These are phyloP conservation scores for Scolopax rusticola DNA, from an alignment of 2,797 vertebrate genomes.

Conservation along the genomic window DNA sequence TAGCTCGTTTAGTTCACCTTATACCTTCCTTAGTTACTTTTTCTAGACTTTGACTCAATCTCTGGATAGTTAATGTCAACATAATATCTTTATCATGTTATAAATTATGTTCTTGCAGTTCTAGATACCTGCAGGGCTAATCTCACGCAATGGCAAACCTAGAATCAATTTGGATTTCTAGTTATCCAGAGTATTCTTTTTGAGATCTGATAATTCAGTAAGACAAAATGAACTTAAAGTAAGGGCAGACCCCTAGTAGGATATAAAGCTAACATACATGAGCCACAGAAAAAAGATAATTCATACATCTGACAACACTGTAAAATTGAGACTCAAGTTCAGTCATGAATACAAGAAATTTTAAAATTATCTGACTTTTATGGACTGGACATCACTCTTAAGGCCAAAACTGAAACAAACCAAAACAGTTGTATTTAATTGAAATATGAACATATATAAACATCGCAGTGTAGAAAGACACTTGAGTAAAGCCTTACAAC, in stretches of 20 bases:
- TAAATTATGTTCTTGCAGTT: not conserved
- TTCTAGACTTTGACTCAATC: not conserved
- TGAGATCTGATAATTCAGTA: not conserved
- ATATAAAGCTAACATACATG: not conserved
- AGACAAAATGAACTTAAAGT: not conserved
- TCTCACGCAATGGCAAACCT: not conserved
- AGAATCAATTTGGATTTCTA: not conserved
- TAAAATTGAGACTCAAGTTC: not conserved
- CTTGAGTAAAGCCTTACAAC: not conserved
- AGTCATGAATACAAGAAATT: not conserved
- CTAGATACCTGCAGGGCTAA: not conserved
- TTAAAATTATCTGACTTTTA: not conserved
- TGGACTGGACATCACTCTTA: not conserved
- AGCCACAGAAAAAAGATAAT: not conserved
- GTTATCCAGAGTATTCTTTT: not conserved
- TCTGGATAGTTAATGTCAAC: not conserved
- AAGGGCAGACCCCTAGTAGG: not conserved
- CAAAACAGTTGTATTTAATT: not conserved
- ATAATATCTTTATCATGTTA: not conserved
- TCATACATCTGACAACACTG: not conserved
- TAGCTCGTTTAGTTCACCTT: not conserved
- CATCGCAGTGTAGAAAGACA: not conserved
- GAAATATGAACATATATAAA: not conserved
- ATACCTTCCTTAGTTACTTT: not conserved
- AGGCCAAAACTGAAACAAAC: not conserved